Evolutionary conservation across 2,888 invertebrate species (phyloP).

Genomic region (Tenodera sinensis): DNA sequence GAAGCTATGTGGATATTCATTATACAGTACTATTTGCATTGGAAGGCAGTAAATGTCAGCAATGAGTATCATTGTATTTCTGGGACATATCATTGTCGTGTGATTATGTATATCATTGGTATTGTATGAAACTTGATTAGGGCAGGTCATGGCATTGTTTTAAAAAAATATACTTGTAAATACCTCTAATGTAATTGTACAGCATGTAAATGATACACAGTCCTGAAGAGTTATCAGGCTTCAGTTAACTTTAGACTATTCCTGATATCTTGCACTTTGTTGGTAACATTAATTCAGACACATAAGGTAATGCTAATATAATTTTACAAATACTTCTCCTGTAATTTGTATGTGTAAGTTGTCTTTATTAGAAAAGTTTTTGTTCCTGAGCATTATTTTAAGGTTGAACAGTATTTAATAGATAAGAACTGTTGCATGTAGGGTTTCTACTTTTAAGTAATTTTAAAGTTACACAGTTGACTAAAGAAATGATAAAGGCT

Average conservation of each 20-base stretch:
- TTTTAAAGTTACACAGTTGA: neutral
- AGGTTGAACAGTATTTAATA: neutral
- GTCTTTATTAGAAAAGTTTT: neutral
- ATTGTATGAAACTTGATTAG: constrained; percentile 20
- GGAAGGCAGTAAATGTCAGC: constrained; percentile 7
- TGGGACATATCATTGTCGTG: constrained; percentile 27
- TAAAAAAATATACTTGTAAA: constrained; percentile 1
- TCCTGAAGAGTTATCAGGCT: neutral
- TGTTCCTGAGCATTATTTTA: neutral
- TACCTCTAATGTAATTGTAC: constrained; percentile 10
- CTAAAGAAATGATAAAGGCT: neutral
- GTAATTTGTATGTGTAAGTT: neutral
- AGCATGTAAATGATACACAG: constrained; percentile 4
- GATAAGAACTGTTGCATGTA: neutral
- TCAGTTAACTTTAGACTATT: neutral
- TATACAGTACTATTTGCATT: constrained; percentile 2
- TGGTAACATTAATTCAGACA: neutral
- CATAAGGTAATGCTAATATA: neutral
- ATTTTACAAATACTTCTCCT: neutral
- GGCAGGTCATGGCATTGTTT: neutral
- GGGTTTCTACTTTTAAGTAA: neutral
- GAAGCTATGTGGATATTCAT: neutral
- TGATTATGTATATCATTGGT: constrained; percentile 23
- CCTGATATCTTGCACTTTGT: neutral
- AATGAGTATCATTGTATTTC: constrained; percentile 15